Evolutionary conservation across 2,797 vertebrate species (phyloP).

Genomic region (Corythornis leucogaster): DNA sequence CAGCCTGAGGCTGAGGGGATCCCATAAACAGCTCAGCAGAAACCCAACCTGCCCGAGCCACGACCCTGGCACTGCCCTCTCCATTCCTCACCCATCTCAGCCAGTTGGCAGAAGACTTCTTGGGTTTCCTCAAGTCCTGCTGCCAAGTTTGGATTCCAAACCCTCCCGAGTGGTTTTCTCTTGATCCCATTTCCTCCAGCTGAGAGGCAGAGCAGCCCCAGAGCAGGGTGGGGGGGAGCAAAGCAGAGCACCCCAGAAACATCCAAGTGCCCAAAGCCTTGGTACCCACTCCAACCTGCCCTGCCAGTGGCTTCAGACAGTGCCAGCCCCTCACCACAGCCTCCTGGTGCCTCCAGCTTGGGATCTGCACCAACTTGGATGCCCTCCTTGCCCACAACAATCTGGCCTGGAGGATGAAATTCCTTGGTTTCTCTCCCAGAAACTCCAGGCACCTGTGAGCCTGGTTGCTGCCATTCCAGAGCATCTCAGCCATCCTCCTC

Average conservation of each 20-base stretch:
- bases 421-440: background rate
- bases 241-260: background rate
- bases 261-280: background rate
- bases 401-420: background rate
- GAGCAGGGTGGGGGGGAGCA: background rate
- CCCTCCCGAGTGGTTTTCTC: slow-evolving; percentile 37
- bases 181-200: slow-evolving; percentile 49
- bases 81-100: background rate
- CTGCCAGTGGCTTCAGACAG: background rate
- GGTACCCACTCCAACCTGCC: rapidly evolving
- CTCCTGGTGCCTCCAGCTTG: background rate
- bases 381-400: background rate
- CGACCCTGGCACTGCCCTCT: background rate
- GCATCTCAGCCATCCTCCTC: background rate
- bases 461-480: rapidly evolving
- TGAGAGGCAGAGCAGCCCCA: background rate
- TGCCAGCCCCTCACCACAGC: background rate
- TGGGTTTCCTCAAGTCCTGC: slow-evolving; percentile 45
- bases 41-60: background rate
- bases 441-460: background rate
- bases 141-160: slow-evolving; percentile 57
- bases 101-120: background rate
- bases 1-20: background rate
- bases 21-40: background rate
- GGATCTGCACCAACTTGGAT: background rate